Evolutionary conservation across 2,888 invertebrate genomes (phyloP).

Genomic region (Meiosimyza platycephala): DNA sequence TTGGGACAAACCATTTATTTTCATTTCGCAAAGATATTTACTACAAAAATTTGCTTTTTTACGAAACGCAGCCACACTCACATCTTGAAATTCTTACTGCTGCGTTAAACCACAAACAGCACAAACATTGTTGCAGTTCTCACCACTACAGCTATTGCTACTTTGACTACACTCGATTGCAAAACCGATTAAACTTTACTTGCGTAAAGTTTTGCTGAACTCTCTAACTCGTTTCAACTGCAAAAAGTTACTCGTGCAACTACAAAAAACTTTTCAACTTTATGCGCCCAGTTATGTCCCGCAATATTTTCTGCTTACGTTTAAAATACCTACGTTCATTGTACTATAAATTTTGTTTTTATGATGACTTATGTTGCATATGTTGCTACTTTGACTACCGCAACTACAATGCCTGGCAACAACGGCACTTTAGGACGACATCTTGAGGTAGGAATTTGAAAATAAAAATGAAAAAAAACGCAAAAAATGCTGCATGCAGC

Average conservation of each 20-base stretch:
- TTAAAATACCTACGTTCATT: neutral
- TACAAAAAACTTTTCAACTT: too few relatives aligned
- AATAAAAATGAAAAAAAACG: too few relatives aligned
- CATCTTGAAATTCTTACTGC: neutral
- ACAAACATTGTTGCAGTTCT: neutral
- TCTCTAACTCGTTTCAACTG: neutral
- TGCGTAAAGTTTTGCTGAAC: slow-evolving; percentile 2
- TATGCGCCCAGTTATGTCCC: neutral
- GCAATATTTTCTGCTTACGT: slow-evolving; percentile 17
- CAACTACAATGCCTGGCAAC: too few relatives aligned
- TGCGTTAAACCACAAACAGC: too few relatives aligned
- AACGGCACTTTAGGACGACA: neutral
- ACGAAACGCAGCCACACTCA: neutral
- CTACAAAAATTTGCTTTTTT: neutral
- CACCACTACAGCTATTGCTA: neutral
- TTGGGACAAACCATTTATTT: too few relatives aligned
- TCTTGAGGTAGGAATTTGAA: neutral
- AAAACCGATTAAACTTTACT: slow-evolving; percentile 21
- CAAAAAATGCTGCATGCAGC: neutral
- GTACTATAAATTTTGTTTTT: neutral
- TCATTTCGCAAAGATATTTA: too few relatives aligned
- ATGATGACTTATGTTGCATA: slow-evolving; percentile 18
- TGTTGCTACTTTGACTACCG: neutral
- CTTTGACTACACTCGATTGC: neutral
- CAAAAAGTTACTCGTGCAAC: too few relatives aligned